Conservation (phyloP, 2,888 invertebrate species). For the Mythimna lalbum region DNA sequence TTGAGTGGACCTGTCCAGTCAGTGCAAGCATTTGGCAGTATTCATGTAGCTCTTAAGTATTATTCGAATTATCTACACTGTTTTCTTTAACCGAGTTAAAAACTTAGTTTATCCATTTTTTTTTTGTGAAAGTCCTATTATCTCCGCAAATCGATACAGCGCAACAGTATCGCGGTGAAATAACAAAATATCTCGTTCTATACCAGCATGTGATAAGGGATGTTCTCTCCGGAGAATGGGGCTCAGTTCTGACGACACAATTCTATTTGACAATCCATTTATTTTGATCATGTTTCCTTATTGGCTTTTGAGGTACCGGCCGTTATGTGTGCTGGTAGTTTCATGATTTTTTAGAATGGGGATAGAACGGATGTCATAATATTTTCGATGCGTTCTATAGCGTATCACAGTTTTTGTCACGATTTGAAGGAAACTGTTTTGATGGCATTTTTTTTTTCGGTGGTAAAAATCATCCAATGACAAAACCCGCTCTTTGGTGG, state of each 20-base stretch:
- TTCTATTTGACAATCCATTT: conserved; percentile 58
- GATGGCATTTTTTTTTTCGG: no score
- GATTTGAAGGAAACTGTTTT: no score
- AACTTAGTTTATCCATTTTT: neutral
- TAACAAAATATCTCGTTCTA: conserved; percentile 21
- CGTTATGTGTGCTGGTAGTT: conserved; percentile 8
- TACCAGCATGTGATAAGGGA: conserved; percentile 2
- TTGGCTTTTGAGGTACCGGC: conserved; percentile 41
- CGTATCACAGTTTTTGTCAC: no score
- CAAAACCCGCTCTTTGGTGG: no score
- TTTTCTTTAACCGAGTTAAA: no score
- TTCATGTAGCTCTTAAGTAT: no score
- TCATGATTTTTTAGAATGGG: neutral
- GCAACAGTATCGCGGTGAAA: conserved; percentile 12
- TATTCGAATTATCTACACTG: no score
- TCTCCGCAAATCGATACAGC: neutral
- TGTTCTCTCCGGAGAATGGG: conserved; percentile 32
- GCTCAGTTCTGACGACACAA: conserved; percentile 22
- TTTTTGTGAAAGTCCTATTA: neutral
- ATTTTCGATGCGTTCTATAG: no score
- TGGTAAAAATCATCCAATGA: no score
- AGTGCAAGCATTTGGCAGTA: no score
- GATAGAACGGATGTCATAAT: no score
- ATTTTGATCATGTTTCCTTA: conserved; percentile 60
- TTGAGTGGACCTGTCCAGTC: no score